Evolutionary conservation across 2,888 invertebrate genomes (phyloP), one percentile per base, ranked within the genome.

Genomic region (Cantharis nigra): DNA sequence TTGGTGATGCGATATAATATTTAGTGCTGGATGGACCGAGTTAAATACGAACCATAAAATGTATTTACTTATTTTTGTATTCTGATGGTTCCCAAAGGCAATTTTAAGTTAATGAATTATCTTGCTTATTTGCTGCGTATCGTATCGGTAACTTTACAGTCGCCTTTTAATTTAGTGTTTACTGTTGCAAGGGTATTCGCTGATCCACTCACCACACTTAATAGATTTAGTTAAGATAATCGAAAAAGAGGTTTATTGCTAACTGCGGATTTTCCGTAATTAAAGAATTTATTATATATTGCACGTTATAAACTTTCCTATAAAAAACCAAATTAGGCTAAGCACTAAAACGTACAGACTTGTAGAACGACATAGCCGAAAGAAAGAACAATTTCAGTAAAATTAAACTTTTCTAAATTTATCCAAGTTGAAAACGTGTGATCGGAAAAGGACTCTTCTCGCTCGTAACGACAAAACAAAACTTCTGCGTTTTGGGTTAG

Each of bases 401-500:
- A 79, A 78, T 79, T 78, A 79, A 76, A 78, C 74, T 78, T 77
- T 75, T 49, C 76, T 73, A 78, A 79, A 76, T 79, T 78, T 78
- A 71, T 75, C 75, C 77, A 74, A 77, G 33, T 78, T 78, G 72
- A 75, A 70, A 75, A 78, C 77, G 79, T 79, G 79, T 78, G 74
- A 76, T 78, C 72, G 74, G 70, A 70, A 69, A 74, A 75, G 70
- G 70, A 73, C 74, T 76, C 75, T 70, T 75, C 72, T 69, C 71
- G 72, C 74, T 76, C 76, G 67, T 74, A 76, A 78, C 78, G 76
- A 77, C 79, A 79, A 81, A 79, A 82, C 80, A 80, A 80, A 81
- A 82, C 79, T 80, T 80, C 76, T 72, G 69, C 75, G 63, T 76
- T 75, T 78, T 78, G 80, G 81, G 80, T 78, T 82, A 83, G 81